Conservation (phyloP, 2,888 invertebrate species). For the Globia sparganii region DNA sequence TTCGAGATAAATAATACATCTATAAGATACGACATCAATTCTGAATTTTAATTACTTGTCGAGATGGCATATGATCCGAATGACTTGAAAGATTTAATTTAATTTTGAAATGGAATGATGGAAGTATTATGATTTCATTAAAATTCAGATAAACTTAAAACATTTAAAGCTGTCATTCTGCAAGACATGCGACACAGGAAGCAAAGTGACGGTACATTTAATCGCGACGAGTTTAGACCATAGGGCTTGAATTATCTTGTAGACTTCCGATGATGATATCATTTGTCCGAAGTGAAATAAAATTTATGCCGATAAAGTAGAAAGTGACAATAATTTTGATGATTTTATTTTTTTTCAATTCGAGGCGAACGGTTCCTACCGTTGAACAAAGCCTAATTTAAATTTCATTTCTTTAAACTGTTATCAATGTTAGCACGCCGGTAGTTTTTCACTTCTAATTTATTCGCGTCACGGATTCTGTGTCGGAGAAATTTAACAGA, state of each 20-base stretch:
- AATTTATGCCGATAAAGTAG: neutral
- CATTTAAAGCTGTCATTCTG: constrained; percentile 71
- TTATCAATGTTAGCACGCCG: constrained; percentile 26
- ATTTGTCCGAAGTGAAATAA: constrained; percentile 7
- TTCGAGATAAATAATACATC: constrained; percentile 17
- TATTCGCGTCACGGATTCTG: constrained; percentile 66
- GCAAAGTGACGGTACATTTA: constrained; percentile 48
- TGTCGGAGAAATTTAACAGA: constrained; percentile 66
- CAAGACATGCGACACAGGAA: constrained; percentile 74
- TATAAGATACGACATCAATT: constrained; percentile 29
- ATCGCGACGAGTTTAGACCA: neutral
- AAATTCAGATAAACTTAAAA: constrained; percentile 63
- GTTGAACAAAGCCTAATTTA: constrained; percentile 4
- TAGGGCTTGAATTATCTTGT: constrained; percentile 2
- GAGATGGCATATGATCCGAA: constrained; percentile 3
- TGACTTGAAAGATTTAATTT: neutral
- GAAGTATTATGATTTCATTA: constrained; percentile 29
- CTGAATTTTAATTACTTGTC: constrained; percentile 56
- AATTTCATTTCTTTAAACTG: constrained; percentile 27
- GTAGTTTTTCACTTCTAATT: constrained; percentile 59
- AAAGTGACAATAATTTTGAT: neutral
- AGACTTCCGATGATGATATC: constrained; percentile 8
- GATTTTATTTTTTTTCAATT: neutral
- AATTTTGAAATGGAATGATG: neutral
- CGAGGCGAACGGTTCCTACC: no score